Base-by-base conservation (phyloP, 1,140 invertebrate genomes). In the Lucilia cuprina region DNA sequence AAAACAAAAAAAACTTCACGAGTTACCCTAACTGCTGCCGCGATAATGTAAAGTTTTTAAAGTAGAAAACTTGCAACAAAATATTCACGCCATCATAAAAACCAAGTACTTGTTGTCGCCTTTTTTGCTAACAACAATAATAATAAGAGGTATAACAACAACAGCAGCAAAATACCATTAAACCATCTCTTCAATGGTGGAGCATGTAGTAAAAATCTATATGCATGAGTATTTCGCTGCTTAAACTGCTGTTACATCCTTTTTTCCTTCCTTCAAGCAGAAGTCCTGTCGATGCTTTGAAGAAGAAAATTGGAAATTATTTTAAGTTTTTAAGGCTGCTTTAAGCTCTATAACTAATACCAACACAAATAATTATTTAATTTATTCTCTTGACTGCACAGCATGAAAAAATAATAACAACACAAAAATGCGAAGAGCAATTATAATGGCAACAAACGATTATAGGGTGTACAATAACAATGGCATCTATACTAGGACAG, bases 281-380 rank as follows among this genome's bases (percentile, higher is more conserved):
- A 19, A 70, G 19, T 70, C 19, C 65, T n/a, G 50, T 60, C 41
- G 10, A 12, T 60, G 0, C 50, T 14, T 60, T 60, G 50, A 2
- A 41, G 41, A 41, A 41, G 41, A 41, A 41, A 41, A 55, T 9
- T 70, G n/a, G n/a, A 21, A 70, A 70, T 21, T 21, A 55, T 25
- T 70, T 70, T 8, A 70, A 70, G 65, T 70, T 70, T 70, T 70
- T 70, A 70, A 70, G 19, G 65, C 65, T 70, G n/a, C 41, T 49
- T 80, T 50, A 80, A 80, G 77, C 77, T 80, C n/a, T 80, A 8
- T 41, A 80, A 49, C 41, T 80, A 80, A 80, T 80, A 21, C 77
- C 77, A 80, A 49, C 77, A 80, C 41, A 80, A 80, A 80, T 80
- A 80, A 80, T 80, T 80, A 80, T 80, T 80, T 80, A 80, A 80